Percentiles rank a stretch among this genome's conserved stretches.
Conservation (phyloP, 1,140 invertebrate species). For the Ridgeia piscesae region DNA sequence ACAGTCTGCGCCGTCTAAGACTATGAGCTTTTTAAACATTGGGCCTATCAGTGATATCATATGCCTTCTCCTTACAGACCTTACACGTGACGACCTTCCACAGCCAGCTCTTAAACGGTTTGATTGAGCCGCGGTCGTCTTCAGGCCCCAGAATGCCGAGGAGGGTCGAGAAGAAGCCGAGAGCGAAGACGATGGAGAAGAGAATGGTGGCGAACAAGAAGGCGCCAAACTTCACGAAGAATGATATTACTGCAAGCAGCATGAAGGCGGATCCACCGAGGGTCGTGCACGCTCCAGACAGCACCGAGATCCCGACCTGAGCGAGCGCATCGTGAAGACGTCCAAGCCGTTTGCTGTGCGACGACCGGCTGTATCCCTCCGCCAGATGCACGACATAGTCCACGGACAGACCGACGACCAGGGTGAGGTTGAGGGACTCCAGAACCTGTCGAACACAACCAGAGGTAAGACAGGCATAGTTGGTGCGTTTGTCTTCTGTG, state of each 20-base stretch:
- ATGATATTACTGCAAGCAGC: conserved; percentile 10
- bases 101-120: no score
- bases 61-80: no score
- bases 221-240: conserved; percentile 22
- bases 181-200: conserved; percentile 16
- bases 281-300: conserved; percentile 20
- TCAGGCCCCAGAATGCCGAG: background rate
- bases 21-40: no score
- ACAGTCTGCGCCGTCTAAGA: no score
- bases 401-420: conserved; percentile 47
- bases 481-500: no score
- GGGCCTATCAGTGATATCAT: no score
- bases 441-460: conserved; percentile 25
- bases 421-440: conserved; percentile 46
- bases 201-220: conserved; percentile 17
- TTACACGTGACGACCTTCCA: no score
- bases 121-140: conserved; percentile 8
- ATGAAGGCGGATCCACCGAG: conserved; percentile 17
- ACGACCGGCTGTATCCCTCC: conserved; percentile 41
- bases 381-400: conserved; percentile 50
- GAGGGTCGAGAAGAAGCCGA: background rate
- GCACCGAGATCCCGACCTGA: conserved; percentile 15
- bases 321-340: conserved; percentile 16
- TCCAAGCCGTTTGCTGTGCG: conserved; percentile 30
- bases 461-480: no score